Evolutionary conservation across 2,797 vertebrate genomes (phyloP).

Genomic region (Amniataba percoides): DNA sequence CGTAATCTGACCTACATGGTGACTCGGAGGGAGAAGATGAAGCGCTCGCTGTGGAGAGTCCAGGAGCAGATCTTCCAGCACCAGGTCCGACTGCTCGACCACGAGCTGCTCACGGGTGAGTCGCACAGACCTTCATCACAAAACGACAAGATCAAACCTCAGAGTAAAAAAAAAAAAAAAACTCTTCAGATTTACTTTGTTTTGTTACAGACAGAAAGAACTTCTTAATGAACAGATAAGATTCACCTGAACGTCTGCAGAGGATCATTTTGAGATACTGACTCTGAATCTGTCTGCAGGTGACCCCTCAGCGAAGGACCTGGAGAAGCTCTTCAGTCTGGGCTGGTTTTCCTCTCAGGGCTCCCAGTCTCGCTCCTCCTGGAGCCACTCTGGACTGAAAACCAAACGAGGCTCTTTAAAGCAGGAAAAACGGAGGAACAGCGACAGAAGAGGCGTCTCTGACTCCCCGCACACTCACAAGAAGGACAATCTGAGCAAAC

Average conservation of each 20-base stretch:
- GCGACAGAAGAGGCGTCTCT: constrained; percentile 20
- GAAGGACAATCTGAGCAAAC: constrained; percentile 51
- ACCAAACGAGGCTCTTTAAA: constrained; percentile 57
- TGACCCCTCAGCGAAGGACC: constrained; percentile 56
- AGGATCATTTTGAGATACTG: background rate
- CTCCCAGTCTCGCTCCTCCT: constrained; percentile 53
- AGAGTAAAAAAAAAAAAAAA: background rate
- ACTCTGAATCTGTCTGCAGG: constrained; percentile 47
- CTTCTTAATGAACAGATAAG: background rate
- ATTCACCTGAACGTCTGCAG: background rate
- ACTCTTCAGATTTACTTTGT: too few species aligned
- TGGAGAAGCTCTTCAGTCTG: constrained; percentile 70
- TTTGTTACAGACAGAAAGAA: background rate
- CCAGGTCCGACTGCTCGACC: constrained; percentile 90
- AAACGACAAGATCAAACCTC: background rate
- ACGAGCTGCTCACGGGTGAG: constrained; percentile 91
- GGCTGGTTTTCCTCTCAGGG: constrained; percentile 56
- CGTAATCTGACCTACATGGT: constrained; percentile 99
- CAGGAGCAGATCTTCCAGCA: constrained; percentile 98
- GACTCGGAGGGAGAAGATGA: constrained; percentile 97
- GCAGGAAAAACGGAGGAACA: constrained; percentile 58
- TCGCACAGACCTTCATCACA: background rate
- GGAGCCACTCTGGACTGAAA: constrained; percentile 47
- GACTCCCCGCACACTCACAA: constrained; percentile 39
- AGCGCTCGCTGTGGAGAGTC: constrained; percentile 93